These are phyloP conservation scores for Petrophora chlorosata DNA, from an alignment of 2,888 invertebrate species.

Conservation along the genomic window DNA sequence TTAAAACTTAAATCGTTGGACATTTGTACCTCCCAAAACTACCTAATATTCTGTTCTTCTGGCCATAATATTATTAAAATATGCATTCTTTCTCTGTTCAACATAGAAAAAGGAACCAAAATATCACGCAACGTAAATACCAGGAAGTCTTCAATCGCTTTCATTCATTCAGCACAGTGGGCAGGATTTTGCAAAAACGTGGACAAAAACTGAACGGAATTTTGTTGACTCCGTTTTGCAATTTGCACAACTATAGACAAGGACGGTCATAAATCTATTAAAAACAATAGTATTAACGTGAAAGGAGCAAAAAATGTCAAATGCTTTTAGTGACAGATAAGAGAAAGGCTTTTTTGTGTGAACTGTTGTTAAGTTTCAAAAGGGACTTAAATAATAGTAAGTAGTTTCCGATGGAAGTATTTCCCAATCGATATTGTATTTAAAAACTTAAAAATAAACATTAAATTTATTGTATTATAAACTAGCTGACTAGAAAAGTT, in stretches of 20 bases:
- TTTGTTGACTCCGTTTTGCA: conserved; percentile 40
- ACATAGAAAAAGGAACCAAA: neutral
- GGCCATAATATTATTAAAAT: too few relatives aligned
- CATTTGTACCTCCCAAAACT: too few relatives aligned
- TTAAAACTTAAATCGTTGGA: too few relatives aligned
- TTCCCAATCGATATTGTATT: too few relatives aligned
- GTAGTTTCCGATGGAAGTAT: too few relatives aligned
- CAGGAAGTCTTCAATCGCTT: conserved; percentile 15
- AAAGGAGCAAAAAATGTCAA: conserved; percentile 27
- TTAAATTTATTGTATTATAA: too few relatives aligned
- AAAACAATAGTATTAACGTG: conserved; percentile 30
- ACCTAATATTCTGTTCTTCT: too few relatives aligned
- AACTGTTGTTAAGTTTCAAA: too few relatives aligned
- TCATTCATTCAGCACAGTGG: conserved; percentile 30
- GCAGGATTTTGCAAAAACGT: conserved; percentile 34
- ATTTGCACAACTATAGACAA: conserved; percentile 49
- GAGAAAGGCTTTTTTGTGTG: neutral
- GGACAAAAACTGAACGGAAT: conserved; percentile 38
- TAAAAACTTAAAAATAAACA: neutral
- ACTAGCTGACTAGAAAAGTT: too few relatives aligned
- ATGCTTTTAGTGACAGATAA: neutral
- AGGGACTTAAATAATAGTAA: too few relatives aligned
- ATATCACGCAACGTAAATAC: conserved; percentile 1
- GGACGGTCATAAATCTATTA: conserved; percentile 38
- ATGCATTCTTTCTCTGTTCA: neutral